Conservation (phyloP, 2,113 vertebrate genomes). For the Dicaeum eximium region DNA sequence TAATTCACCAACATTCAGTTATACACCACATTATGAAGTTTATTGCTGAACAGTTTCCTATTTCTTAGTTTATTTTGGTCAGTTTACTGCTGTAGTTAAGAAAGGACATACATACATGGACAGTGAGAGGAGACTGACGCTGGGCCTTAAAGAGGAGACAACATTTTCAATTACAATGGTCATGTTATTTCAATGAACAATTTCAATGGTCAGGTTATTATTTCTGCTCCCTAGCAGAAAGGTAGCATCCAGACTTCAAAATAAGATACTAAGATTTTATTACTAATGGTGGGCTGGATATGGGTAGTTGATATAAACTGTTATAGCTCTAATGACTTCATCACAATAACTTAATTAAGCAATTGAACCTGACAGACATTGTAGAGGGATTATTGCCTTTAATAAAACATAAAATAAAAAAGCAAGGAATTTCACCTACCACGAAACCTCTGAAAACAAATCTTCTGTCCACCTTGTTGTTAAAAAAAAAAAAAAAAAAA, state of each 20-base stretch:
- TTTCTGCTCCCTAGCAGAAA: background rate
- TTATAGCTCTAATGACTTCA: background rate
- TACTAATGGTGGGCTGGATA: background rate
- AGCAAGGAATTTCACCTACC: background rate
- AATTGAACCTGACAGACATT: background rate
- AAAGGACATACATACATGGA: background rate
- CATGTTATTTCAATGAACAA: too few species aligned
- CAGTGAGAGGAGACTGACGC: background rate
- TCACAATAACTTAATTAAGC: background rate
- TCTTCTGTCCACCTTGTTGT: background rate
- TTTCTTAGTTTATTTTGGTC: background rate
- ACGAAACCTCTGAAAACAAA: background rate
- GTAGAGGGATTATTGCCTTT: background rate
- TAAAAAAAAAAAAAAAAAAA: background rate
- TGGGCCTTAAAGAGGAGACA: background rate
- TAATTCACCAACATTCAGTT: background rate
- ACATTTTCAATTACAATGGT: background rate
- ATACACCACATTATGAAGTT: background rate
- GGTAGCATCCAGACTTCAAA: background rate
- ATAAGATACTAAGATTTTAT: background rate
- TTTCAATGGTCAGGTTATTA: background rate
- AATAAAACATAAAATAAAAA: background rate
- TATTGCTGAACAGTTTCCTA: background rate
- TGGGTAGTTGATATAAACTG: background rate
- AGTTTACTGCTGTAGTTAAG: background rate